Evolutionary conservation across 2,888 invertebrate species (phyloP), one percentile per base, ranked within the genome.

Genomic region (Andrena praecox): DNA sequence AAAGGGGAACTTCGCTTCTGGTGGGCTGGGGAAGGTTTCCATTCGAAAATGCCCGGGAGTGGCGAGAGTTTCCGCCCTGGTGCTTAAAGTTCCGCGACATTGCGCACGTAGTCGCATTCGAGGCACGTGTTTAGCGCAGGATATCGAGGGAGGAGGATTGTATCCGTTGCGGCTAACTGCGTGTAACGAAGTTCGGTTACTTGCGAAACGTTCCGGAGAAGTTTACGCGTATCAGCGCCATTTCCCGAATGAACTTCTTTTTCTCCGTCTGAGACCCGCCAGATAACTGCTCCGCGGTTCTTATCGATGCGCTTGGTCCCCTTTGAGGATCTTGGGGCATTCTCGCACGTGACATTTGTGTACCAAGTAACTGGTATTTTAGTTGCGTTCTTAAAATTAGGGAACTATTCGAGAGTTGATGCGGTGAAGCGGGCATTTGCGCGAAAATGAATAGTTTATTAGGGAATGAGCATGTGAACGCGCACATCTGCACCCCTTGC

Each of bases 61-160:
- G 24, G 56, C 63, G 50, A 31, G 29, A 76, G 33, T 35, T 76
- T 62, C 33, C 27, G 16, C 3, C 16, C n/a, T 3, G 73, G 20
- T 74, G 66, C 75, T 60, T 31, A 31, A 66, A 67, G 76, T 77
- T 77, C 35, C 52, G 66, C 52, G 35, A 62, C 50, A 52, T 52
- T 54, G 33, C 75, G 60, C 48, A 20, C 35, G n/a, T 74, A 24
- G 35, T 63, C 35, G 54, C 24, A 59, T 27, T 33, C 54, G 52
- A 31, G 20, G 60, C 77, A 77, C 77, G 77, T 76, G 77, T 54
- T 78, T 48, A 67, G 16, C 27, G 50, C 42, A 42, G 59, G 20
- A 66, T 54, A 42, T 29, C 62, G 31, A 33, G 31, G 35, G 7
- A 67, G 54, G 52, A 52, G 35, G 67, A 67, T 77, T 64, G 77